Evolutionary conservation across 1,140 invertebrate genomes (phyloP).

Genomic region (Drosophila persimilis): DNA sequence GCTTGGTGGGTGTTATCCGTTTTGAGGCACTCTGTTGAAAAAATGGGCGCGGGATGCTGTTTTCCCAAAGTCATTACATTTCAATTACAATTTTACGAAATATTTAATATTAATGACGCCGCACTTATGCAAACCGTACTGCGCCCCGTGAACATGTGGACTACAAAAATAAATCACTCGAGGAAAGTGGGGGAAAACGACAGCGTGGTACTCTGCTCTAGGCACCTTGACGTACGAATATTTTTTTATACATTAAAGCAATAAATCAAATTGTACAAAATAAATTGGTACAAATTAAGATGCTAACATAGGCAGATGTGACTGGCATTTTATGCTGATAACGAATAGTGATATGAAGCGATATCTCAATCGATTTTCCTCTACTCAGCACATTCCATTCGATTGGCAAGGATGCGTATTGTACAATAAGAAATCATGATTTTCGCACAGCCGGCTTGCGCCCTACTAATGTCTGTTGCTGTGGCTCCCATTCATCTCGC

Average conservation of each 20-base stretch:
- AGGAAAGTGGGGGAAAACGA: constrained; percentile 23
- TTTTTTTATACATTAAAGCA: not conserved
- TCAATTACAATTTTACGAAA: constrained; percentile 32
- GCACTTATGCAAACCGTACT: constrained; percentile 51
- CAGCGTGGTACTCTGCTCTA: constrained; percentile 15
- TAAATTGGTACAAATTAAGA: not conserved
- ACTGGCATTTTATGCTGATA: not conserved
- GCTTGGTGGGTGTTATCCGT: constrained; percentile 72
- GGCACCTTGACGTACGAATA: constrained; percentile 1
- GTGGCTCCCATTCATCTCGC: constrained; percentile 11
- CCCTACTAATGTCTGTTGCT: constrained; percentile 20
- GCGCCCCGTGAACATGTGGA: constrained; percentile 32
- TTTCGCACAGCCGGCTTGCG: too few relatives aligned
- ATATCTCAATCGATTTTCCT: too few relatives aligned
- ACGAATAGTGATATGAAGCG: not conserved
- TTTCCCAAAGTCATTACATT: constrained; percentile 31
- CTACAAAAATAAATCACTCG: constrained; percentile 57
- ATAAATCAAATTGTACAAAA: not conserved
- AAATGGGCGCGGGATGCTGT: constrained; percentile 83
- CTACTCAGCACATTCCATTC: too few relatives aligned
- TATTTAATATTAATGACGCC: constrained; percentile 14
- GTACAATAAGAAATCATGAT: too few relatives aligned
- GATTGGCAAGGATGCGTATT: constrained; percentile 3
- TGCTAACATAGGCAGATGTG: constrained; percentile 1
- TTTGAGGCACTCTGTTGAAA: constrained; percentile 83